phyloP scores from a whole-genome alignment of 2,113 vertebrate genomes.

The Todiramphus chloris region DNA sequence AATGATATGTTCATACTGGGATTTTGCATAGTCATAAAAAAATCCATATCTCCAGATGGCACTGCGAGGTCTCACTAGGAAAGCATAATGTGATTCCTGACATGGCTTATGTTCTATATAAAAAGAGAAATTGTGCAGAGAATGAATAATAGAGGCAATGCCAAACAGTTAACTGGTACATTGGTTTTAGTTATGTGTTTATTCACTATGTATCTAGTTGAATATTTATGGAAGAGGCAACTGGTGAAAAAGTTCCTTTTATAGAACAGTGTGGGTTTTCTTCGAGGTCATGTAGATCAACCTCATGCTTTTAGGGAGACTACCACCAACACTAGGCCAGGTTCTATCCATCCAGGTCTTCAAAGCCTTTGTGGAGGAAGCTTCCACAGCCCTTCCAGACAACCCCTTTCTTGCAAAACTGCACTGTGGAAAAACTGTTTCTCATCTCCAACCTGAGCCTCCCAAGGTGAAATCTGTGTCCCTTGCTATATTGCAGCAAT shows the following conservation, averaged over 20 bases:
- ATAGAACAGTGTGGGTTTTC: rapidly evolving
- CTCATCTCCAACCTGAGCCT: background rate
- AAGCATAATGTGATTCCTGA: background rate
- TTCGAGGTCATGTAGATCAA: background rate
- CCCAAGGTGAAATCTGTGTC: background rate
- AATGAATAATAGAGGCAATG: background rate
- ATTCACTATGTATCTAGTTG: background rate
- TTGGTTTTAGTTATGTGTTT: background rate
- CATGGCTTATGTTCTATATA: background rate
- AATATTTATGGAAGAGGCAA: background rate
- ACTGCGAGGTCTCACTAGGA: background rate
- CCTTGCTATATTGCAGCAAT: background rate
- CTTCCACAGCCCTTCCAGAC: background rate
- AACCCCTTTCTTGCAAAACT: background rate
- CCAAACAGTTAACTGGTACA: background rate
- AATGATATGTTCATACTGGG: background rate
- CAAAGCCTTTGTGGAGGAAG: background rate
- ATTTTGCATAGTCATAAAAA: background rate
- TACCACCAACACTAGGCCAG: background rate
- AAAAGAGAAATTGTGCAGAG: background rate
- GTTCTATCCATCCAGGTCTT: background rate
- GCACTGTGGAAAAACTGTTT: background rate
- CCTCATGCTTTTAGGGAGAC: background rate
- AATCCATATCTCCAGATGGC: background rate
- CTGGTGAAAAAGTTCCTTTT: background rate